phyloP scores from a whole-genome alignment of 37 sponge, comb jelly and placozoan species.

The Dysidea cf. avara region DNA sequence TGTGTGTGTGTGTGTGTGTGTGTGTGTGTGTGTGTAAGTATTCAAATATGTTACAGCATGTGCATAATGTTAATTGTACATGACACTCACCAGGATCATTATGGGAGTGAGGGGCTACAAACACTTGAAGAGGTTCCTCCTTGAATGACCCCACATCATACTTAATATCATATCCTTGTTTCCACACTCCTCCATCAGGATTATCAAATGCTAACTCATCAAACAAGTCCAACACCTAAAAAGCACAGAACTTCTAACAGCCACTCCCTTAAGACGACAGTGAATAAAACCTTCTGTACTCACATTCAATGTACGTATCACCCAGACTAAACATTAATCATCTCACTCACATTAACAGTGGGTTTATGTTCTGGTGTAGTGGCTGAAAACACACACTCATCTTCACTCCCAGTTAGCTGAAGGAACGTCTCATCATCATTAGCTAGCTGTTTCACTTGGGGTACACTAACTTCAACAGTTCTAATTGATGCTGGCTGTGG shows the following conservation, averaged over 20 bases:
- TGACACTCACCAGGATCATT: constrained; percentile 80
- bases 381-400: constrained; percentile 18
- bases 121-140: constrained; percentile 71
- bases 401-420: too few species aligned
- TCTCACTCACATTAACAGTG: background rate
- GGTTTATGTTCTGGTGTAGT: constrained; percentile 3
- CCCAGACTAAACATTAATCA: too few species aligned
- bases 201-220: constrained; percentile 77
- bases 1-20: background rate
- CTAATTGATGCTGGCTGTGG: too few species aligned
- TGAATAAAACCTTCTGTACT: too few species aligned
- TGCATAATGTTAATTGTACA: too few species aligned
- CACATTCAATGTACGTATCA: too few species aligned
- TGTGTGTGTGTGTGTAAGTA: too few species aligned
- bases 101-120: constrained; percentile 92
- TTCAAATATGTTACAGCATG: background rate
- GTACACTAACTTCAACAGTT: too few species aligned
- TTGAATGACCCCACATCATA: constrained; percentile 38
- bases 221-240: constrained; percentile 64
- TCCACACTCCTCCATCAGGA: constrained; percentile 86
- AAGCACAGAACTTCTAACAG: background rate
- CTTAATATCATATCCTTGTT: constrained; percentile 82
- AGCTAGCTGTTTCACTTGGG: too few species aligned
- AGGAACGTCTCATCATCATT: too few species aligned
- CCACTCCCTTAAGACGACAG: too few species aligned